These are phyloP conservation scores for Origma solitaria DNA, from an alignment of 2,113 vertebrate genomes.

Conservation along the genomic window DNA sequence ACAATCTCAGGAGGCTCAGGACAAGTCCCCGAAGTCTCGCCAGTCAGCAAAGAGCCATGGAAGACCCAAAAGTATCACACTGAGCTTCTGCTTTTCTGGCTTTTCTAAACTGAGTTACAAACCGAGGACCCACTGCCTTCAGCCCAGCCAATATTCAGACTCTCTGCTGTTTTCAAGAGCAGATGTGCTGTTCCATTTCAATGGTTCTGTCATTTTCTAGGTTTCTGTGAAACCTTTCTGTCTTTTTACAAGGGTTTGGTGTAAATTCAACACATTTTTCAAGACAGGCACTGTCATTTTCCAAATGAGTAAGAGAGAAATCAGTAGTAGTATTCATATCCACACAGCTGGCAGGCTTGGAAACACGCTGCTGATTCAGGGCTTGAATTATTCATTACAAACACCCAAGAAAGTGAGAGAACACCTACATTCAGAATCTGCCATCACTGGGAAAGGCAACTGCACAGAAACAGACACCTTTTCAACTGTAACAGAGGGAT, in stretches of 20 bases:
- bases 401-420: background rate
- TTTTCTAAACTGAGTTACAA: background rate
- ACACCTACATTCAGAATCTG: background rate
- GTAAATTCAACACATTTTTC: background rate
- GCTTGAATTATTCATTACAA: constrained; percentile 28
- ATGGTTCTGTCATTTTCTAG: background rate
- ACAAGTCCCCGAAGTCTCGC: background rate
- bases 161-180: background rate
- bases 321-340: background rate
- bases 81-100: background rate
- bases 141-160: background rate
- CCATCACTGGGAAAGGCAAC: background rate
- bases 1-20: background rate
- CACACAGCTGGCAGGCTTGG: background rate
- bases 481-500: background rate
- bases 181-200: background rate
- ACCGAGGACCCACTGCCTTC: background rate
- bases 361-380: background rate
- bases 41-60: background rate
- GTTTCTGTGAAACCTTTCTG: background rate
- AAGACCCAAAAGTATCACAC: background rate
- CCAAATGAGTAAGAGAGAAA: background rate
- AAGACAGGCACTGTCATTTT: background rate
- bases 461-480: background rate
- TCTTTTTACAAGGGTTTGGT: background rate